Base-by-base conservation (phyloP, 2,113 vertebrate species). In the Corydoras sp. region DNA sequence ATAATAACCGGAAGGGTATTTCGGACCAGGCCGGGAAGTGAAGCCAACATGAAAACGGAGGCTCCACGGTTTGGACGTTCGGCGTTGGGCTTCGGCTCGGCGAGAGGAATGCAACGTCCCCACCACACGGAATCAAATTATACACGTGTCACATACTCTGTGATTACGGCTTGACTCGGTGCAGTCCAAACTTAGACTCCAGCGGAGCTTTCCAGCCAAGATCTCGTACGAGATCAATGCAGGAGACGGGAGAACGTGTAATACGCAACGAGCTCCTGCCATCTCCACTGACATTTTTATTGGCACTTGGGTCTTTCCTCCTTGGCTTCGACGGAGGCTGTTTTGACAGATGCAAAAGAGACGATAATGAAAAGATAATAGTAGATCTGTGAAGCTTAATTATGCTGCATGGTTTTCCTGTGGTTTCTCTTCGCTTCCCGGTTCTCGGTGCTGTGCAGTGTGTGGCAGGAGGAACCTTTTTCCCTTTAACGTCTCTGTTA, bases 41-140 rank as follows among this genome's bases (percentile, higher is more conserved):
- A 73, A 48, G 30, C n/a, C 54, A 58, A 35, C 49, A 62, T 18
- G 61, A 31, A 73, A 55, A 55, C 64, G 32, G 8, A 1, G 24
- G 29, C 63, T 67, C 13, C 60, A 3, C n/a, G 12, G 65, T 68
- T 68, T 61, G 50, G 58, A 69, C 62, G 50, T 69, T 68, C 65
- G 61, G 65, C 65, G 56, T 59, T 73, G 76, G 73, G 65, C 29
- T 72, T 69, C 69, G 61, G 66, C 35, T 43, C 53, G 72, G 62
- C 73, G 65, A 66, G 29, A 63, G 58, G 65, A 76, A 73, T 76
- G 65, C 48, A 73, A 65, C 75, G 72, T 72, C 65, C 69, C 65
- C 24, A 60, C 56, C 73, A 69, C 69, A 79, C 64, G 13, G 71
- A 69, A 65, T 58, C 2, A 76, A 76, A 65, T 79, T 75, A 62